phyloP scores from a whole-genome alignment of 2,888 invertebrate species.

The Meiosimyza platycephala region DNA sequence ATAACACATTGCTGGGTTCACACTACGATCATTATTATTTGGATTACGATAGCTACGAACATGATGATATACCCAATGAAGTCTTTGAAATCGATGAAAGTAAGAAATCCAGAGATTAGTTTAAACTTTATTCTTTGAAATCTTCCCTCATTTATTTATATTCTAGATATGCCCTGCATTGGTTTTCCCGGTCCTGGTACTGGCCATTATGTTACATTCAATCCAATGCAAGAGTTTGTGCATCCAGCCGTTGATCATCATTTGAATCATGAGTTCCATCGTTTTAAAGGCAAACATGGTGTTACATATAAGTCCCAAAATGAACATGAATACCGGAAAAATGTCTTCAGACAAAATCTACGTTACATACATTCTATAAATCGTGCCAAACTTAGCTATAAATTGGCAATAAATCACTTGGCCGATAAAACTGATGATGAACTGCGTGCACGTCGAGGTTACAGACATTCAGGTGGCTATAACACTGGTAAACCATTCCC shows the following conservation, averaged over 20 bases:
- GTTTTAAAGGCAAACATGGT: slow-evolving; percentile 79
- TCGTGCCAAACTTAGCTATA: slow-evolving; percentile 79
- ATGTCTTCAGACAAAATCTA: slow-evolving; percentile 88
- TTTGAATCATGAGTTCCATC: slow-evolving; percentile 77
- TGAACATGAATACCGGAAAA: slow-evolving; percentile 79
- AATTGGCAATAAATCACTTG: slow-evolving; percentile 86
- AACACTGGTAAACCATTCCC: slow-evolving; percentile 86
- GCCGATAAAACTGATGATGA: slow-evolving; percentile 86
- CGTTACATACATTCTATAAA: slow-evolving; percentile 85
- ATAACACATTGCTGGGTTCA: slow-evolving; percentile 90
- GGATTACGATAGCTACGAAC: slow-evolving; percentile 77
- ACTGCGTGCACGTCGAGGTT: slow-evolving; percentile 79
- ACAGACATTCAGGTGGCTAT: slow-evolving; percentile 72
- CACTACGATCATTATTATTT: slow-evolving; percentile 96
- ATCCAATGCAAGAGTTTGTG: slow-evolving; percentile 93
- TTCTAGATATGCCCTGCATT: slow-evolving; percentile 75
- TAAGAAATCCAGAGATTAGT: slow-evolving; percentile 60
- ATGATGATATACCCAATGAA: slow-evolving; percentile 75
- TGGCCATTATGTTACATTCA: slow-evolving; percentile 83
- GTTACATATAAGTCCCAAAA: slow-evolving; percentile 74
- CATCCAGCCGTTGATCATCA: slow-evolving; percentile 79
- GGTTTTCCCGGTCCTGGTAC: slow-evolving; percentile 93
- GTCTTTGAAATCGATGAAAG: slow-evolving; percentile 77
- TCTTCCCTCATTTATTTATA: neutral
- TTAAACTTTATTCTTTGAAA: neutral